A percentile compares a stretch with the other conserved stretches of the same genome.
phyloP scores from a whole-genome alignment of 30 jellyfish, hydroid and myxozoan species.

The Calvadosia cruxmelitensis region DNA sequence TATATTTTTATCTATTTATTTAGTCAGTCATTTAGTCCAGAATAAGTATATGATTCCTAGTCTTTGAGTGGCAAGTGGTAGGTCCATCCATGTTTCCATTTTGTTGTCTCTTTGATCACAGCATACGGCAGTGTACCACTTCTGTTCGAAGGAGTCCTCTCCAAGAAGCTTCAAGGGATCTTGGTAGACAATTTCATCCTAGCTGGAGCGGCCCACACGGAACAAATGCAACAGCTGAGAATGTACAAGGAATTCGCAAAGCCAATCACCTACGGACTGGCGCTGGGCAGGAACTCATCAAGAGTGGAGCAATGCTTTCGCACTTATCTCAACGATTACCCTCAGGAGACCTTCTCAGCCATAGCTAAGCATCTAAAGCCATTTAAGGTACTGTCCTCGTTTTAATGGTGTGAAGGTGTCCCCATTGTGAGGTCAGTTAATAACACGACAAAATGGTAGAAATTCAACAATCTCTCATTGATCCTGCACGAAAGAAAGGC shows the following conservation, averaged over 20 bases:
- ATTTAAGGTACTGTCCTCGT: conserved; percentile 33
- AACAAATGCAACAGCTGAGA: conserved; percentile 28
- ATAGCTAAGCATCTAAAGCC: conserved; percentile 61
- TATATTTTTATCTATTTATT: no score
- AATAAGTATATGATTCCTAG: neutral
- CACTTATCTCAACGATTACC: conserved; percentile 48
- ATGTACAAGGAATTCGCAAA: conserved; percentile 68
- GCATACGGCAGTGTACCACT: conserved; percentile 43
- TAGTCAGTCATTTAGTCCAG: neutral
- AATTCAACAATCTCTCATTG: no score
- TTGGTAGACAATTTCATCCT: conserved; percentile 69
- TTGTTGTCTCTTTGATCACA: conserved; percentile 2
- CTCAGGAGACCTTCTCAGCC: conserved; percentile 61
- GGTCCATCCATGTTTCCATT: neutral
- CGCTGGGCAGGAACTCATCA: conserved; percentile 31
- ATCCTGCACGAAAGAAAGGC: no score
- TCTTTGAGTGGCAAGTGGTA: no score
- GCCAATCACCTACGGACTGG: conserved; percentile 81
- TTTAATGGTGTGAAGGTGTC: no score
- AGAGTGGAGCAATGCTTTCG: conserved; percentile 70
- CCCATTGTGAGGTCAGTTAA: no score
- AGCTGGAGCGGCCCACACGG: conserved; percentile 27
- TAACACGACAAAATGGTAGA: no score
- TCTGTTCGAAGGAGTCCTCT: conserved; percentile 25
- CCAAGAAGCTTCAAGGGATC: conserved; percentile 51